Percentiles rank a stretch among this genome's conserved stretches.
phyloP scores from a whole-genome alignment of 2,113 vertebrate species.

The Onychorhynchus coronatus region DNA sequence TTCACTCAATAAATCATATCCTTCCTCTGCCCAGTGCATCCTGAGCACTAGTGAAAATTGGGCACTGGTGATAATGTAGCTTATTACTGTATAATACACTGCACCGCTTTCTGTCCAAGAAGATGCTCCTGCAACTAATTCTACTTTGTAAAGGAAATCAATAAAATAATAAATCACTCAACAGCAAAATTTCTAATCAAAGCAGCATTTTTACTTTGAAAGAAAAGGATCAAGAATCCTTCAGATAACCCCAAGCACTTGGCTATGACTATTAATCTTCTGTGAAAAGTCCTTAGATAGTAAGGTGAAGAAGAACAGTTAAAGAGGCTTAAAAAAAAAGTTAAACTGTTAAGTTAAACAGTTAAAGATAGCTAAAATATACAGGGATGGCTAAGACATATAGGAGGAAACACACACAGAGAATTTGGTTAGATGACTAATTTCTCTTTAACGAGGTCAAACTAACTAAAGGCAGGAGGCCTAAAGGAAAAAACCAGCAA shows the following conservation, averaged over 20 bases:
- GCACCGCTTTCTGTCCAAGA: not conserved
- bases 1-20: not conserved
- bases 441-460: conserved; percentile 25
- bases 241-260: not conserved
- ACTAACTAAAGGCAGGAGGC: not conserved
- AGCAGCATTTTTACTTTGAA: not conserved
- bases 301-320: not conserved
- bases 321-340: too few species aligned
- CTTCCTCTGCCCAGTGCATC: not conserved
- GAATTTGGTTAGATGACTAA: not conserved
- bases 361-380: fast-evolving
- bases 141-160: not conserved
- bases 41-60: not conserved
- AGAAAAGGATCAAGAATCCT: not conserved
- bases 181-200: not conserved
- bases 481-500: not conserved
- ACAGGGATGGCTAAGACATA: not conserved
- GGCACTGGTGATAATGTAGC: not conserved
- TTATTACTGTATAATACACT: not conserved
- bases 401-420: not conserved
- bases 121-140: not conserved
- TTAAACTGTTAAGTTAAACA: too few species aligned
- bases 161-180: not conserved
- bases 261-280: not conserved
- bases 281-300: not conserved